These are phyloP conservation scores for Xiphydria camelus DNA, from an alignment of 2,888 invertebrate species.

Conservation along the genomic window DNA sequence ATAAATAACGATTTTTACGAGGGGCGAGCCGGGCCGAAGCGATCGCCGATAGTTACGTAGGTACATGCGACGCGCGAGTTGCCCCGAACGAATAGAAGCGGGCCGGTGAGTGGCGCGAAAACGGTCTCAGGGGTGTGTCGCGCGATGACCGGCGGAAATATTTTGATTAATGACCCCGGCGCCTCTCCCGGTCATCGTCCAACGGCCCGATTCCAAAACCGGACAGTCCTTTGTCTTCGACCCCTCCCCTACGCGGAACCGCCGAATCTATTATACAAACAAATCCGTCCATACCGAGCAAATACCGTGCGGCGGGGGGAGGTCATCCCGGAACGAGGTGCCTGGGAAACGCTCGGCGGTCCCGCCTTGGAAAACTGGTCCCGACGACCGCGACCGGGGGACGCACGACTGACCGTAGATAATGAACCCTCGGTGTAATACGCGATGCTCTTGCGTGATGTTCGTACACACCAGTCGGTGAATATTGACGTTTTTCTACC, in stretches of 20 bases:
- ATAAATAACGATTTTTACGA: constrained; percentile 25
- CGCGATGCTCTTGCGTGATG: too few relatives aligned
- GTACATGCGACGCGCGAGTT: too few relatives aligned
- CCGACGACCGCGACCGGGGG: neutral
- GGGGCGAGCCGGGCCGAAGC: too few relatives aligned
- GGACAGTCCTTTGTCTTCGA: constrained; percentile 19
- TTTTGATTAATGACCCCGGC: constrained; percentile 26
- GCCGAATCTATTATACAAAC: constrained; percentile 6
- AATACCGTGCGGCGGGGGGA: neutral
- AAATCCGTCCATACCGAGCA: neutral
- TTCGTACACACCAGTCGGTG: too few relatives aligned
- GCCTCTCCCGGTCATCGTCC: constrained; percentile 4
- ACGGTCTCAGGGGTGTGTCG: neutral
- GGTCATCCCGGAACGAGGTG: constrained; percentile 9
- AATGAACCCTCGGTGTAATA: too few relatives aligned
- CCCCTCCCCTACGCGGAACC: neutral
- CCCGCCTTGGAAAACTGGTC: constrained; percentile 41
- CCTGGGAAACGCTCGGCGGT: constrained; percentile 34
- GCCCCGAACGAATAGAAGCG: too few relatives aligned
- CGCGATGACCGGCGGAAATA: constrained; percentile 21
- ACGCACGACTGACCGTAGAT: constrained; percentile 18
- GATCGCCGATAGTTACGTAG: too few relatives aligned
- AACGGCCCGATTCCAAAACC: constrained; percentile 26
- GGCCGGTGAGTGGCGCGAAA: too few relatives aligned
- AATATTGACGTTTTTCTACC: too few relatives aligned